phyloP scores from a whole-genome alignment of 2,888 invertebrate species.

The Microplitis manilae region DNA sequence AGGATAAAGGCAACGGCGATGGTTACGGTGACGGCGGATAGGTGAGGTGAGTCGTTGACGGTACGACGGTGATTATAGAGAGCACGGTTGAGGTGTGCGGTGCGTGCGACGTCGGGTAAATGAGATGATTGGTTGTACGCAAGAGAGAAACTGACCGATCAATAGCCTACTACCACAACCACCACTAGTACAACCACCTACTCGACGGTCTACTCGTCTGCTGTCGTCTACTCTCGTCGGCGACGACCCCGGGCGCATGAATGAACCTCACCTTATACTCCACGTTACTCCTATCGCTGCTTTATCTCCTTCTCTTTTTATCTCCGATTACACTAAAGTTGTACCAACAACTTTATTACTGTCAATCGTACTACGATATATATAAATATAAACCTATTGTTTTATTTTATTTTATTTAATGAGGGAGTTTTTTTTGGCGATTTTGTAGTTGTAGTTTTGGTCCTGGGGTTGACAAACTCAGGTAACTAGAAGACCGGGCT shows the following conservation, averaged over 20 bases:
- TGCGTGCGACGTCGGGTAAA: conserved; percentile 30
- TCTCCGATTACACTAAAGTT: not conserved
- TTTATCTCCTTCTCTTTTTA: conserved; percentile 20
- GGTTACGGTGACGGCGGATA: not conserved
- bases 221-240: conserved; percentile 50
- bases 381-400: too few relatives aligned
- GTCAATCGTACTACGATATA: not conserved
- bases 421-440: too few relatives aligned
- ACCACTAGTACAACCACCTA: conserved; percentile 55
- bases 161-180: conserved; percentile 55
- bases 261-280: conserved; percentile 67
- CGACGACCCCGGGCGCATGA: conserved; percentile 66
- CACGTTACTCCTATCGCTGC: conserved; percentile 44
- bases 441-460: too few relatives aligned
- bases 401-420: too few relatives aligned
- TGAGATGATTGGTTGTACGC: conserved; percentile 44
- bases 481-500: too few relatives aligned
- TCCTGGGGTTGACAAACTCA: too few relatives aligned
- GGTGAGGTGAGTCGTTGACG: not conserved
- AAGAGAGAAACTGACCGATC: conserved; percentile 61
- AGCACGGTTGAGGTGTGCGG: conserved; percentile 23
- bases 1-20: not conserved
- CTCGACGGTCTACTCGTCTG: conserved; percentile 50
- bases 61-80: conserved; percentile 5
- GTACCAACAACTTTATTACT: not conserved